These are phyloP conservation scores for Crocuta crocuta DNA, from an alignment of 2,113 vertebrate genomes.

Conservation along the genomic window DNA sequence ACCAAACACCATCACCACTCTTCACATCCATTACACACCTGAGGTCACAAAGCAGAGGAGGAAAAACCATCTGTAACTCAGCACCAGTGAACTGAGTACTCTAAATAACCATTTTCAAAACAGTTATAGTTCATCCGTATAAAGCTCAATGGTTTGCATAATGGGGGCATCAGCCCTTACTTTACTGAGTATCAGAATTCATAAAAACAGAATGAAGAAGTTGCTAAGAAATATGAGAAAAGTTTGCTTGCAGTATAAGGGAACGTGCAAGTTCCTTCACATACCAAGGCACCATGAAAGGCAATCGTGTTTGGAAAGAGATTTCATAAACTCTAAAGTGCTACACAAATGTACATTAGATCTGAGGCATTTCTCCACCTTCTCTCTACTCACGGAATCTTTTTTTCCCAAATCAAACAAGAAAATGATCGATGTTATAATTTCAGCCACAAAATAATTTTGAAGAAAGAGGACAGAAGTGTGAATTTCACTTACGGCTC, in stretches of 20 bases:
- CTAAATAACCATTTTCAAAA: background rate
- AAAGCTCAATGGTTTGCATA: background rate
- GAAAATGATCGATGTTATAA: background rate
- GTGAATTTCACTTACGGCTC: background rate
- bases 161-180: background rate
- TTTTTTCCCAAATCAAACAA: background rate
- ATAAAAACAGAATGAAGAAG: background rate
- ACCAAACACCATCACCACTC: background rate
- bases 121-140: background rate
- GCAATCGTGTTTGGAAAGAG: background rate
- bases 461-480: background rate
- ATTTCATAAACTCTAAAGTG: background rate
- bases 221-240: background rate
- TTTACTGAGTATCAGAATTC: background rate
- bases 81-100: background rate
- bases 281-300: background rate
- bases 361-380: background rate
- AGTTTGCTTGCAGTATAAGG: background rate
- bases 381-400: background rate
- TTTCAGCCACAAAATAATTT: background rate
- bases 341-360: fast-evolving
- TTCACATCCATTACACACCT: conserved; percentile 45
- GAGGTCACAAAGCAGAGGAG: conserved; percentile 19
- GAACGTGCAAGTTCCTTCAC: background rate
- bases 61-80: background rate